A percentile compares a stretch with the other conserved stretches of the same genome.
Conservation (phyloP, 2,113 vertebrate species). For the Alaudala cheleensis region DNA sequence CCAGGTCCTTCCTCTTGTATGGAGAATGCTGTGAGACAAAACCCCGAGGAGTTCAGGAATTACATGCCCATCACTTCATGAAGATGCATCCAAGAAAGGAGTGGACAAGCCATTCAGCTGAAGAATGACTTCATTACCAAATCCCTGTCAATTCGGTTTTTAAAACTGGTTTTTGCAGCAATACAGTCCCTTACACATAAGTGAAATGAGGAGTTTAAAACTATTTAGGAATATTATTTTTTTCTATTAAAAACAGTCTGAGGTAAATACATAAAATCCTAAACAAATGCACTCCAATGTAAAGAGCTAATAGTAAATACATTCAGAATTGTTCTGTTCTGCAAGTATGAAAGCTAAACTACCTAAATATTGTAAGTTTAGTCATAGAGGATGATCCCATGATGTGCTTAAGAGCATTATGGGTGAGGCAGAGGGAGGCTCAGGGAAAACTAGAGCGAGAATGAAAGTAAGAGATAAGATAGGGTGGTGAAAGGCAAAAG, state of each 20-base stretch:
- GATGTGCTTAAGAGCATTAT: neutral
- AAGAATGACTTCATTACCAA: neutral
- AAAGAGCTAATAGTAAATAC: neutral
- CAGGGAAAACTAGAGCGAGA: neutral
- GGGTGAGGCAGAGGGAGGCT: neutral
- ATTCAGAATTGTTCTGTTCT: neutral
- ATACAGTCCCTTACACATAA: neutral
- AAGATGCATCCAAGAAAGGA: neutral
- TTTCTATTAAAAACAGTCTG: neutral
- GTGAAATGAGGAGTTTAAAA: neutral
- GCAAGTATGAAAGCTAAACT: neutral
- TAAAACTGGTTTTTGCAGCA: neutral
- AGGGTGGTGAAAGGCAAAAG: conserved; percentile 36
- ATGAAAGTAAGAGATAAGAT: conserved; percentile 23
- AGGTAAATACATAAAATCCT: neutral
- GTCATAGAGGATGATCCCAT: neutral
- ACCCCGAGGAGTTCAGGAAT: neutral
- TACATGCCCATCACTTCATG: neutral
- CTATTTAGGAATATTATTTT: neutral
- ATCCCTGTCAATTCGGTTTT: neutral
- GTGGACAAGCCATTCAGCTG: neutral
- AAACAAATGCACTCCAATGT: neutral
- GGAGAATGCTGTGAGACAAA: neutral
- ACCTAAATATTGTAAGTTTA: neutral
- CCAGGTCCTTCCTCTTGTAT: neutral